Evolutionary conservation across 1,140 invertebrate species (phyloP).

Genomic region (Pentalonia nigronervosa): DNA sequence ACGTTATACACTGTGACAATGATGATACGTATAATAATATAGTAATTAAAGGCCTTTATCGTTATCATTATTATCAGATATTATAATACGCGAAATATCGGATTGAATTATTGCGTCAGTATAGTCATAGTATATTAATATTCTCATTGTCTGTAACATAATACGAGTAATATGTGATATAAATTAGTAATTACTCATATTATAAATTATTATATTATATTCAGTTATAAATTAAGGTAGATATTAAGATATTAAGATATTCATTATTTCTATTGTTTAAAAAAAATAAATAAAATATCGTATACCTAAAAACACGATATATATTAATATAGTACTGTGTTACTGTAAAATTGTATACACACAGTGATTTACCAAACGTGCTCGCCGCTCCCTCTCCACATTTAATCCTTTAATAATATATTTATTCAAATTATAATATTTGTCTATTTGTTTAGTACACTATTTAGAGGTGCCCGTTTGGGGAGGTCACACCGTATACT

Average conservation of each 20-base stretch:
- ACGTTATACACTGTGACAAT: neutral
- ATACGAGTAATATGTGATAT: neutral
- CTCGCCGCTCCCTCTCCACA: accelerated
- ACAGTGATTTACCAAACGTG: neutral
- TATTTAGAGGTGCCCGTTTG: too few species aligned
- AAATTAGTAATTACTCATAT: neutral
- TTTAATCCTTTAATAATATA: too few species aligned
- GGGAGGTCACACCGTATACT: too few species aligned
- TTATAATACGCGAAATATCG: neutral
- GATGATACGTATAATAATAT: neutral
- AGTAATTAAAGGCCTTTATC: neutral
- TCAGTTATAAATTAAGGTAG: neutral
- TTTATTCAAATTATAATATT: too few species aligned
- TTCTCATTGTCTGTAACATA: neutral
- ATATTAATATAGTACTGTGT: too few species aligned
- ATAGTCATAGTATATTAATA: neutral
- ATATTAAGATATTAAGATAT: too few species aligned
- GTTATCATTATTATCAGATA: neutral
- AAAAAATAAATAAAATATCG: too few species aligned
- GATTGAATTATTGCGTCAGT: neutral
- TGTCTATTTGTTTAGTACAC: too few species aligned
- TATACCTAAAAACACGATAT: too few species aligned
- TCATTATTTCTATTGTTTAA: neutral
- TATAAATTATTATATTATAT: neutral
- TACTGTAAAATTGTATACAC: neutral